Evolutionary conservation across 1,140 invertebrate species (phyloP), one percentile per base, ranked within the genome.

Genomic region (Drosophila teissieri): DNA sequence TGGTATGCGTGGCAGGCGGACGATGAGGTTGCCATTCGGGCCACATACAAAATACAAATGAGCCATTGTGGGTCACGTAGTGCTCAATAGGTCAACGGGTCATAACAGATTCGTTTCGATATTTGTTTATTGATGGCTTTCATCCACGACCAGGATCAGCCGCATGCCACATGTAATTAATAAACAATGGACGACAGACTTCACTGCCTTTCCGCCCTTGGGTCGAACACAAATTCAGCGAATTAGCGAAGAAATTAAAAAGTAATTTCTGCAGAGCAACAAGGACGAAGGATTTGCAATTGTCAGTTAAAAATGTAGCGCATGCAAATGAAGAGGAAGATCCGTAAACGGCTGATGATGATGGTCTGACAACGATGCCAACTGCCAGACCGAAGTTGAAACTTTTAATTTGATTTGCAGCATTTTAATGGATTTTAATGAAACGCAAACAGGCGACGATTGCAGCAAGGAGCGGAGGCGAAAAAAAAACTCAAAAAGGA

Each of bases 371-470:
- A 79, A 79, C 78, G 70, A 63, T 79, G 81, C 52, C 62, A 62
- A 64, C 73, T 78, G 73, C 37, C 54, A 49, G 68, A 42, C 45
- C 40, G 79, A 72, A 89, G 76, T 77, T 56, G 57, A 90, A 90
- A 90, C 88, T 90, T 90, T 90, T 90, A 90, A 90, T 90, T 90
- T 90, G 88, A 90, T 90, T 90, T 90, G 82, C 86, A 88, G 86
- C 79, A 90, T 90, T 90, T 88, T 83, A 90, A 88, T 90, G 88
- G 88, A 86, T 86, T 83, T 83, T 82, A 90, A 90, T 89, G 85
- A 88, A 90, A 88, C 65, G 88, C 88, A 90, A 82, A 86, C 79
- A 86, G 73, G 72, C 67, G 52, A 69, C 75, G 79, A 73, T 42
- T 73, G 65, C 55, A 67, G 46, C 48, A 64, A 45, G 14, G 36